A percentile compares a stretch with the other conserved stretches of the same genome.
Evolutionary conservation across 2,888 invertebrate species (phyloP).

Genomic region (Oegoconia quadripuncta): DNA sequence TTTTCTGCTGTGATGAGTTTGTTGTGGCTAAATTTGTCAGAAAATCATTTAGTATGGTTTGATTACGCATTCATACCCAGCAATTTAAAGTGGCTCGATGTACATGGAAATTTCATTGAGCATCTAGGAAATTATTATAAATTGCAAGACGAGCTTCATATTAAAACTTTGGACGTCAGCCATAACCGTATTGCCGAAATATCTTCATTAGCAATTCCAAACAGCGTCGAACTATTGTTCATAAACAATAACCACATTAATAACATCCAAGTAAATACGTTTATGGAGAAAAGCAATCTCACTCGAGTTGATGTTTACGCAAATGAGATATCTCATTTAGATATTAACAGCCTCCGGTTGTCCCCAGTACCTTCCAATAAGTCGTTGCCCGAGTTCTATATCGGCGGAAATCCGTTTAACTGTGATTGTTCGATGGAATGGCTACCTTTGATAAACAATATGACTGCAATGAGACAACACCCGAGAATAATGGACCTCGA

Average conservation of each 20-base stretch:
- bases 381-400: conserved; percentile 91
- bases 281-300: conserved; percentile 89
- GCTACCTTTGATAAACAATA: conserved; percentile 93
- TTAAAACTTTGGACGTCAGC: conserved; percentile 92
- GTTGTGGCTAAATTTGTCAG: conserved; percentile 92
- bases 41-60: conserved; percentile 95
- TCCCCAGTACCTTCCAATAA: conserved; percentile 86
- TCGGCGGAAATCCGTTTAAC: conserved; percentile 95
- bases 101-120: conserved; percentile 93
- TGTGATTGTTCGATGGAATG: conserved; percentile 98
- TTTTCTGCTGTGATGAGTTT: conserved; percentile 90
- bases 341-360: conserved; percentile 89
- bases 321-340: conserved; percentile 90
- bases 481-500: conserved; percentile 93
- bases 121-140: conserved; percentile 93
- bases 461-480: conserved; percentile 89
- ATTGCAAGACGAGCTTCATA: conserved; percentile 86
- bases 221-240: conserved; percentile 91
- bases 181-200: conserved; percentile 91
- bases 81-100: conserved; percentile 93
- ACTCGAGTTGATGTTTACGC: conserved; percentile 94
- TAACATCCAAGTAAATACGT: conserved; percentile 89
- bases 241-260: conserved; percentile 94
- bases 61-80: conserved; percentile 94
- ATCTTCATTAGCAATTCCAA: conserved; percentile 89